Evolutionary conservation across 2,113 vertebrate species (phyloP).

Genomic region (Mungos mungo): DNA sequence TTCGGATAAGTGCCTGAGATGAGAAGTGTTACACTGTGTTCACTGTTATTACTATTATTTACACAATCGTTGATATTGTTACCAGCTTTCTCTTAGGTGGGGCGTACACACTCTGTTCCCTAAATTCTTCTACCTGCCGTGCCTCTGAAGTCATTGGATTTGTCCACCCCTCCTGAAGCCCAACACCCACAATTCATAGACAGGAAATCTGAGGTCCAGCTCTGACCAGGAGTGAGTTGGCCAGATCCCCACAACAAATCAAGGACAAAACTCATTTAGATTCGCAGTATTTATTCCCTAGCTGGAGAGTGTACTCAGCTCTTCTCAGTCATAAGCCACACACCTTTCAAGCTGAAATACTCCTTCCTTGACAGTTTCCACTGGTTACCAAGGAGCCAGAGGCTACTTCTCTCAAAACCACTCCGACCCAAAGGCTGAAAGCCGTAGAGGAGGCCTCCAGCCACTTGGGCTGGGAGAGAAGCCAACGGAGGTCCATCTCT

Average conservation of each 20-base stretch:
- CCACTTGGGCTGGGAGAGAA: neutral
- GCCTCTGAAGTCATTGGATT: neutral
- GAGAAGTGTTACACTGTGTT: fast-evolving
- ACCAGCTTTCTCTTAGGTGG: neutral
- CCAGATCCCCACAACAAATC: neutral
- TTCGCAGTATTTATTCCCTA: neutral
- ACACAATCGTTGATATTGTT: neutral
- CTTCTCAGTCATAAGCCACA: neutral
- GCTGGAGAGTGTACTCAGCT: neutral
- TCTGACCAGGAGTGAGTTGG: neutral
- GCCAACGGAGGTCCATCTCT: neutral
- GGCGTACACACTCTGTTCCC: neutral
- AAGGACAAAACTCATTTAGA: neutral
- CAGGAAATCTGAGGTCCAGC: neutral
- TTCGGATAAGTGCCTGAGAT: neutral
- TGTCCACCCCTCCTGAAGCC: neutral
- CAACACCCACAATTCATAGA: neutral
- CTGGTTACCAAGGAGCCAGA: neutral
- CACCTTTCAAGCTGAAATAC: neutral
- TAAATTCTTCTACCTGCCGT: neutral
- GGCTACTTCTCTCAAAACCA: neutral
- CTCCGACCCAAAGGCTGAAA: neutral
- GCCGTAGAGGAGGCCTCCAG: neutral
- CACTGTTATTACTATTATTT: neutral
- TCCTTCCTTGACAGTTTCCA: neutral